A percentile compares a stretch with the other conserved stretches of the same genome.
These are phyloP conservation scores for Anthoscopus minutus DNA, from an alignment of 2,113 vertebrate species.

Conservation along the genomic window DNA sequence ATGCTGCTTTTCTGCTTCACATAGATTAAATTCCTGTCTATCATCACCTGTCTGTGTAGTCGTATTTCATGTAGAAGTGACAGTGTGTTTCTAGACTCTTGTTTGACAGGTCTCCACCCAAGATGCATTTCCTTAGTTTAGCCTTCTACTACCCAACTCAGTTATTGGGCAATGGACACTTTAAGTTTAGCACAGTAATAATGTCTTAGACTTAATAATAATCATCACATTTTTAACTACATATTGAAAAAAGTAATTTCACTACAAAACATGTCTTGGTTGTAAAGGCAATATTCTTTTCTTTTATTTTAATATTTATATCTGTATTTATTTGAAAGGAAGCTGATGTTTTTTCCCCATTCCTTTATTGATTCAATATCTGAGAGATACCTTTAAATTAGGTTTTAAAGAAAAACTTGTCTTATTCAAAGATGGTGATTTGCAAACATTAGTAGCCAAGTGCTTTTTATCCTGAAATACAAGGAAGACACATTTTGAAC, in stretches of 20 bases:
- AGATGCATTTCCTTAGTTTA: not conserved
- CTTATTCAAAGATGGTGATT: not conserved
- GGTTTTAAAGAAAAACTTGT: not conserved
- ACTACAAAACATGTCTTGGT: not conserved
- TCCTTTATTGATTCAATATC: not conserved
- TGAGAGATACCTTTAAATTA: not conserved
- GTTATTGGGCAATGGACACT: not conserved
- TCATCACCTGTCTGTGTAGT: not conserved
- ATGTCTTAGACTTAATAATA: not conserved
- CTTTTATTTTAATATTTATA: not conserved
- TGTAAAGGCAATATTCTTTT: not conserved
- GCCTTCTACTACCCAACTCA: not conserved
- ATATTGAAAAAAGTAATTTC: not conserved
- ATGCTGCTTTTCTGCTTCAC: not conserved
- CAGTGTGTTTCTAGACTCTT: not conserved
- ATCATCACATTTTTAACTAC: not conserved
- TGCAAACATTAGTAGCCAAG: not conserved
- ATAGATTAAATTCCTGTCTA: not conserved
- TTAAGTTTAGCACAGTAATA: not conserved
- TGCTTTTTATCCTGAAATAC: not conserved
- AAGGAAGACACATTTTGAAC: not conserved
- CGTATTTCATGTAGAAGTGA: not conserved
- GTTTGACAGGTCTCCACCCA: not conserved
- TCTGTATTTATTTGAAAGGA: not conserved
- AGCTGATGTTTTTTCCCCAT: not conserved